These are phyloP conservation scores for Gymnocephalus cernua DNA, from an alignment of 2,113 vertebrate genomes.

Conservation along the genomic window DNA sequence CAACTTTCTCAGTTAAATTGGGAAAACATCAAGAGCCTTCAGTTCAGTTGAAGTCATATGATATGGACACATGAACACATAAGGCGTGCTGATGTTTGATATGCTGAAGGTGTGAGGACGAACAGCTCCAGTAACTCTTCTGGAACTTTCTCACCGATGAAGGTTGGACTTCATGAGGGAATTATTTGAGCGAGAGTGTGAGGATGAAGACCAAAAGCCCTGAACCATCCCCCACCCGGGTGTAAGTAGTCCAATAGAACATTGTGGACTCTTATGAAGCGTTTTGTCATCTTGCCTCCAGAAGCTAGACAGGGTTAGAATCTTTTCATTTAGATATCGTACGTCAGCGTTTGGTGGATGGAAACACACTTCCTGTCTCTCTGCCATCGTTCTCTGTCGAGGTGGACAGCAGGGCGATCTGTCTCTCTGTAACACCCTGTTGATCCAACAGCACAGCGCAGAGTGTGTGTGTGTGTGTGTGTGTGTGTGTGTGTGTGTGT, in stretches of 20 bases:
- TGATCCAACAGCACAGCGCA: conserved; percentile 32
- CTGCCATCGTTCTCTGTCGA: conserved; percentile 6
- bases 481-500: conserved; percentile 15
- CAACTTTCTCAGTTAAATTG: background rate
- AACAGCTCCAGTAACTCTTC: too few species aligned
- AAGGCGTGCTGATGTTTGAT: too few species aligned
- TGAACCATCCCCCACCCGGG: too few species aligned
- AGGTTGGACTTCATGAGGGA: too few species aligned
- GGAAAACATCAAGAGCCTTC: background rate
- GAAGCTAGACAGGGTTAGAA: background rate
- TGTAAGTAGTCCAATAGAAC: too few species aligned
- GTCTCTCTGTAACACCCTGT: conserved; percentile 33
- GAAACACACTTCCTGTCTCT: background rate
- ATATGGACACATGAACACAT: too few species aligned
- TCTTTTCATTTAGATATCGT: too few species aligned
- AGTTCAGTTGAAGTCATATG: background rate
- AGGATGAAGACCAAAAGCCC: too few species aligned
- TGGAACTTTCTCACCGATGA: too few species aligned
- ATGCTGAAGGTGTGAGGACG: too few species aligned
- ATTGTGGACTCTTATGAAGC: too few species aligned
- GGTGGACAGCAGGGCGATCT: conserved; percentile 22
- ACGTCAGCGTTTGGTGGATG: background rate
- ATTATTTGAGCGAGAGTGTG: too few species aligned
- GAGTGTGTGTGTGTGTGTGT: conserved; percentile 14
- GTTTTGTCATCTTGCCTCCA: background rate